These are phyloP conservation scores for Apocrypta bakeri DNA, from an alignment of 1,140 invertebrate species.

Conservation along the genomic window DNA sequence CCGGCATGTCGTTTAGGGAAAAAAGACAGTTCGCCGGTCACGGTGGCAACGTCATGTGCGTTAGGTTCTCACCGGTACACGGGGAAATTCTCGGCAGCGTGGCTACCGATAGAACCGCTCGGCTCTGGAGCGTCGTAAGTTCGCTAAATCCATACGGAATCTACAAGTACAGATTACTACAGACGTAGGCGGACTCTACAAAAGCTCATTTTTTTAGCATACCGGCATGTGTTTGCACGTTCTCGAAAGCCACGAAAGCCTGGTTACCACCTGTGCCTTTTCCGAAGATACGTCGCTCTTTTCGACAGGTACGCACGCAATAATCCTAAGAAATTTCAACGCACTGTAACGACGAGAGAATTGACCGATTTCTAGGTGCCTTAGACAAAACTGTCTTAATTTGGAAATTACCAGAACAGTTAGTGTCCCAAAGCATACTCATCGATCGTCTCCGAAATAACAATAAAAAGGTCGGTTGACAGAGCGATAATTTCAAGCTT, in stretches of 20 bases:
- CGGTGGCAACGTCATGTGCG: conserved; percentile 77
- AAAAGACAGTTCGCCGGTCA: conserved; percentile 71
- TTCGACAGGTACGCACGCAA: conserved; percentile 73
- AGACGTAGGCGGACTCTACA: too few relatives aligned
- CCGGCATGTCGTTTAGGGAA: conserved; percentile 52
- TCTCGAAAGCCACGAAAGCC: conserved; percentile 75
- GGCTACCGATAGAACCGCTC: conserved; percentile 78
- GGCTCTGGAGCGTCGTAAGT: conserved; percentile 80
- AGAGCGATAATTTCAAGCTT: too few relatives aligned
- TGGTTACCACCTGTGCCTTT: conserved; percentile 76
- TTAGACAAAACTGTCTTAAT: conserved; percentile 76
- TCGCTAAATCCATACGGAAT: too few relatives aligned
- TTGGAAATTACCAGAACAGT: conserved; percentile 76
- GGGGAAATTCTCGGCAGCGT: conserved; percentile 78
- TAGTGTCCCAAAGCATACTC: conserved; percentile 70
- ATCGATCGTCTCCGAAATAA: conserved; percentile 65
- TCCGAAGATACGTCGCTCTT: conserved; percentile 74
- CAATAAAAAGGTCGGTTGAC: conserved; percentile 65
- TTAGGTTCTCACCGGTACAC: conserved; percentile 76
- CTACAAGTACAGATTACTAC: too few relatives aligned
- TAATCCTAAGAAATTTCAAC: too few relatives aligned
- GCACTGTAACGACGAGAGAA: too few relatives aligned
- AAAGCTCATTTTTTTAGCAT: conserved; percentile 74
- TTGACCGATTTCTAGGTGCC: too few relatives aligned
- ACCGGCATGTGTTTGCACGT: conserved; percentile 77